A percentile compares a stretch with the other conserved stretches of the same genome.
Evolutionary conservation across 1,140 invertebrate species (phyloP).

Genomic region (Calephelis nemesis): DNA sequence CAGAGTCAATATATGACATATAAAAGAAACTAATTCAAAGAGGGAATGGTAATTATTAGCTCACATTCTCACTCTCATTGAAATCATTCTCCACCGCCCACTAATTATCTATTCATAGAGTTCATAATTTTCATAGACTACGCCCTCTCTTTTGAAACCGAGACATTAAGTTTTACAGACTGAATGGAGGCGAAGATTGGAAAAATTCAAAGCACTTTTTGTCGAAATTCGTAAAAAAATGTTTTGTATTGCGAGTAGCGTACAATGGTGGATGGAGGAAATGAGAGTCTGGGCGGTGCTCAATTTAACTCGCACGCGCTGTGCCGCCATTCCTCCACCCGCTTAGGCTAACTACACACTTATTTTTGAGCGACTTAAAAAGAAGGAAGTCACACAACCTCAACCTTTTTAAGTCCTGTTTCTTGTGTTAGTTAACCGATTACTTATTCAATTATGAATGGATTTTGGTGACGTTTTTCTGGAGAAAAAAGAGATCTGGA

Average conservation of each 20-base stretch:
- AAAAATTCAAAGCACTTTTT: conserved; percentile 78
- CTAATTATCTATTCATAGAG: conserved; percentile 32
- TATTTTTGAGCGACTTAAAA: background rate
- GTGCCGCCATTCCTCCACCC: conserved; percentile 20
- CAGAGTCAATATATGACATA: no score
- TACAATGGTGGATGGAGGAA: conserved; percentile 72
- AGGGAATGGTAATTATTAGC: no score
- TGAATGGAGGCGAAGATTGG: conserved; percentile 77
- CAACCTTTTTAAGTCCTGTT: background rate
- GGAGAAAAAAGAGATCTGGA: no score
- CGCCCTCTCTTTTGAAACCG: conserved; percentile 50
- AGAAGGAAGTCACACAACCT: background rate
- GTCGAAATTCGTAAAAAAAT: conserved; percentile 76
- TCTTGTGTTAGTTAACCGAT: no score
- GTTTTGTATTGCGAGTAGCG: conserved; percentile 76
- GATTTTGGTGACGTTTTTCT: no score
- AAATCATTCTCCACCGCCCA: conserved; percentile 4
- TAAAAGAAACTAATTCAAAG: no score
- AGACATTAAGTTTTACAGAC: conserved; percentile 69
- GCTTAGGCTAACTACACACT: conserved; percentile 26
- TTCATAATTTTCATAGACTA: conserved; percentile 36
- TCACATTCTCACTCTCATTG: no score
- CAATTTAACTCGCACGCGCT: conserved; percentile 66
- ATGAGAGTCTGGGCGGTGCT: conserved; percentile 73
- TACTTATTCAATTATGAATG: no score